Percentiles rank a stretch among this genome's conserved stretches.
These are phyloP conservation scores for Lepus americanus DNA, from an alignment of 2,113 vertebrate species.

Conservation along the genomic window DNA sequence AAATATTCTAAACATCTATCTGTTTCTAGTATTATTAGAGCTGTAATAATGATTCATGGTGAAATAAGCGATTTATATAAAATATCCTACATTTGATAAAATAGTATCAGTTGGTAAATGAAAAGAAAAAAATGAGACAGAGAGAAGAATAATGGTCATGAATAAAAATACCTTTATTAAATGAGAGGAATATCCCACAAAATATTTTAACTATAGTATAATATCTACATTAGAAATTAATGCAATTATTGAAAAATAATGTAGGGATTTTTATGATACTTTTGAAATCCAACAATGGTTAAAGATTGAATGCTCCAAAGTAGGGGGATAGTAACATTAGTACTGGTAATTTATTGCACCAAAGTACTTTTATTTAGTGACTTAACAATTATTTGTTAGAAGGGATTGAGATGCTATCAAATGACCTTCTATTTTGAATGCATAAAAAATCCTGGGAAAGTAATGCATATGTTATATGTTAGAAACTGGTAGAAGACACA, in stretches of 20 bases:
- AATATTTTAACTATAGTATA: not conserved
- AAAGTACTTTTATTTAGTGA: not conserved
- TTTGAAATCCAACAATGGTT: not conserved
- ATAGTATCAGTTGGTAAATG: too few species aligned
- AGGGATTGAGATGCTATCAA: not conserved
- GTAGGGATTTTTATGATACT: not conserved
- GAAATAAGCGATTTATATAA: too few species aligned
- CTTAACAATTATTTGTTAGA: not conserved
- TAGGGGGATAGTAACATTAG: not conserved
- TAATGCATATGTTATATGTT: not conserved
- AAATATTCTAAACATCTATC: not conserved
- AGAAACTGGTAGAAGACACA: not conserved
- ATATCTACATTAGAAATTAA: not conserved
- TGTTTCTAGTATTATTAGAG: too few species aligned
- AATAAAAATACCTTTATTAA: too few species aligned
- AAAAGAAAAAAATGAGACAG: too few species aligned
- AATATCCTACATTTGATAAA: too few species aligned
- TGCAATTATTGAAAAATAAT: not conserved
- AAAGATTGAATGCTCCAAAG: not conserved
- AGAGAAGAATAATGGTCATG: not conserved
- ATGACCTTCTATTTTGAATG: not conserved
- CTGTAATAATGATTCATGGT: too few species aligned
- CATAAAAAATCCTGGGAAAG: not conserved
- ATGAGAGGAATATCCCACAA: not conserved
- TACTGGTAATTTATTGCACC: not conserved